These are phyloP conservation scores for Bombus haemorrhoidalis DNA, from an alignment of 1,140 invertebrate genomes.

Conservation along the genomic window DNA sequence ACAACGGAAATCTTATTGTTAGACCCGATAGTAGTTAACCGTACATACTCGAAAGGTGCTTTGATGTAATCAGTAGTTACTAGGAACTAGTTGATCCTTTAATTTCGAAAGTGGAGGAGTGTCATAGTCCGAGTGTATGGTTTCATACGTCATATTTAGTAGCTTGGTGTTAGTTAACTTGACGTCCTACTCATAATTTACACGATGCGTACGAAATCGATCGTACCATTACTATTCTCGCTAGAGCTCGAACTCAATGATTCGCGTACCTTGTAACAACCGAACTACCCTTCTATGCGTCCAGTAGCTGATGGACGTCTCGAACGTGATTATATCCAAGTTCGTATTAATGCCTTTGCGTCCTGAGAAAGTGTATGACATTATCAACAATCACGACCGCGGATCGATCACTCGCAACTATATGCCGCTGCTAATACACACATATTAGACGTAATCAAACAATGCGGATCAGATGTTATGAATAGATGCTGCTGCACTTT, in stretches of 20 bases:
- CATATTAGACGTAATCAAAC: not conserved
- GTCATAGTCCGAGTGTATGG: no score
- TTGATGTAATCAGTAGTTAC: not conserved
- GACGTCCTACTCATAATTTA: conserved; percentile 9
- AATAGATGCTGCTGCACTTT: not conserved
- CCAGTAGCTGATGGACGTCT: conserved; percentile 19
- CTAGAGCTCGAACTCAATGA: not conserved
- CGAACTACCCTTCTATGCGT: conserved; percentile 6
- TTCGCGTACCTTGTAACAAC: conserved; percentile 15
- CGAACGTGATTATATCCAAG: conserved; percentile 26
- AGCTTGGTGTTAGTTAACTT: conserved; percentile 12
- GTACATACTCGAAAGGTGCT: not conserved
- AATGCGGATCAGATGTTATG: not conserved
- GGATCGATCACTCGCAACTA: not conserved
- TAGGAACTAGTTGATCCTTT: not conserved
- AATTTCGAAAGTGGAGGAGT: conserved; percentile 2
- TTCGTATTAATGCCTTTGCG: conserved; percentile 24
- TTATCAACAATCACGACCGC: not conserved
- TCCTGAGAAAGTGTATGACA: conserved; percentile 15
- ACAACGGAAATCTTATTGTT: not conserved
- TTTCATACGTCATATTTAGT: conserved; percentile 31
- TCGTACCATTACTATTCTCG: conserved; percentile 41
- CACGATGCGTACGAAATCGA: conserved; percentile 28
- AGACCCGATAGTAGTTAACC: not conserved
- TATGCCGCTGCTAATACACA: not conserved